These are phyloP conservation scores for Oreochromis aureus DNA, from an alignment of 2,113 vertebrate species.

Conservation along the genomic window DNA sequence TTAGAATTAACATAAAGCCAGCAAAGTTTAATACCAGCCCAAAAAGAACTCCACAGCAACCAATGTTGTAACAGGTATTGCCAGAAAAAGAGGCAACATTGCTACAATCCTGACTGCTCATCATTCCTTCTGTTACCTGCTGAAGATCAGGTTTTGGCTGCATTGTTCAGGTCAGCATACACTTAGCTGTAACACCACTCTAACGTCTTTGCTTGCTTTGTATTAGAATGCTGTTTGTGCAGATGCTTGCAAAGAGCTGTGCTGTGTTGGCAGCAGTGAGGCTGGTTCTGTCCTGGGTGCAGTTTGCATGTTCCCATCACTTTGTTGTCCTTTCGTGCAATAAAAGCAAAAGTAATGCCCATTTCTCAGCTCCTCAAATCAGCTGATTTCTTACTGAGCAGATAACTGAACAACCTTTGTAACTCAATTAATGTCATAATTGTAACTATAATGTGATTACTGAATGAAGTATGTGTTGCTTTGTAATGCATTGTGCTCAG, in stretches of 20 bases:
- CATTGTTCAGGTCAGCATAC: neutral
- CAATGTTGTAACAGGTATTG: neutral
- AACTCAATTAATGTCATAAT: neutral
- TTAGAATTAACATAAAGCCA: neutral
- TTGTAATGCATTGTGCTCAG: neutral
- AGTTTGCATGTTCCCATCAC: neutral
- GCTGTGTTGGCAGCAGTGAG: neutral
- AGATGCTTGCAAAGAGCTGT: neutral
- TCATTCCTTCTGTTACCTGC: neutral
- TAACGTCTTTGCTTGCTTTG: neutral
- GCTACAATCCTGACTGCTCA: neutral
- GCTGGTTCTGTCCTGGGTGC: neutral
- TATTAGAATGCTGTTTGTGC: neutral
- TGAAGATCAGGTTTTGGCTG: neutral
- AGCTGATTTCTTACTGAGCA: neutral
- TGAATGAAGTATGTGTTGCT: neutral
- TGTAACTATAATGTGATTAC: neutral
- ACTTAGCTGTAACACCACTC: neutral
- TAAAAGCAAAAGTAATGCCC: neutral
- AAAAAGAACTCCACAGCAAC: rapidly evolving
- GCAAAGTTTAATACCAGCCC: neutral
- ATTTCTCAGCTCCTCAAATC: neutral
- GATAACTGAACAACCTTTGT: neutral
- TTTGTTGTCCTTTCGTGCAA: neutral
- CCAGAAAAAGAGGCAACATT: neutral